phyloP scores from a whole-genome alignment of 2,113 vertebrate genomes.

The Mirza zaza region DNA sequence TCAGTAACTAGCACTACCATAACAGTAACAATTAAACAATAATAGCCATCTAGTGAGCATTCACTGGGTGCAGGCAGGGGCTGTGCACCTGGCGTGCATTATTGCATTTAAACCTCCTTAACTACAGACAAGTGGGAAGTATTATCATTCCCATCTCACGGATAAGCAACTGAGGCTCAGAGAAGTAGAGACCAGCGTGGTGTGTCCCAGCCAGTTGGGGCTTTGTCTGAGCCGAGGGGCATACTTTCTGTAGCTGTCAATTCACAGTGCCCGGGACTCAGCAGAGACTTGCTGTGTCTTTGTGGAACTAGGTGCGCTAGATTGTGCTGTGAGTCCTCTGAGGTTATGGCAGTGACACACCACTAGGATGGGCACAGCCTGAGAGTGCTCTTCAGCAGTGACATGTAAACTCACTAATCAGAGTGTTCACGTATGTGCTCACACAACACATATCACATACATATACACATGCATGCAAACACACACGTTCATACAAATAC shows the following conservation, averaged over 20 bases:
- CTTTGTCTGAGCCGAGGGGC: neutral
- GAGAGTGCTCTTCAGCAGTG: neutral
- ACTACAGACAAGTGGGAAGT: neutral
- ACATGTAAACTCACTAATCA: neutral
- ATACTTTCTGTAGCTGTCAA: neutral
- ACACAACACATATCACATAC: rapidly evolving
- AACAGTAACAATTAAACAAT: neutral
- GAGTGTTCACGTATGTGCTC: neutral
- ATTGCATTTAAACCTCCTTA: neutral
- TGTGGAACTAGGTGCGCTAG: rapidly evolving
- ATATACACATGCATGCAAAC: rapidly evolving
- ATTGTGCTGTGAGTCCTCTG: neutral
- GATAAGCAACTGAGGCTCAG: neutral
- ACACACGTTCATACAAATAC: neutral
- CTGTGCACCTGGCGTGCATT: rapidly evolving
- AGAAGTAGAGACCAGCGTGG: neutral
- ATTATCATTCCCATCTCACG: neutral
- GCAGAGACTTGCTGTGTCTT: neutral
- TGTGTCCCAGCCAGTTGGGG: neutral
- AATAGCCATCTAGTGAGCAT: neutral
- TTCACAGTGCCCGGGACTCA: neutral
- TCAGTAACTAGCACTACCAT: neutral
- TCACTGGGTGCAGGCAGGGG: neutral
- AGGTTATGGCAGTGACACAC: rapidly evolving
- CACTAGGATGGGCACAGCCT: no score